Conservation (phyloP, 2,797 vertebrate genomes). For the Manis crassicaudata region DNA sequence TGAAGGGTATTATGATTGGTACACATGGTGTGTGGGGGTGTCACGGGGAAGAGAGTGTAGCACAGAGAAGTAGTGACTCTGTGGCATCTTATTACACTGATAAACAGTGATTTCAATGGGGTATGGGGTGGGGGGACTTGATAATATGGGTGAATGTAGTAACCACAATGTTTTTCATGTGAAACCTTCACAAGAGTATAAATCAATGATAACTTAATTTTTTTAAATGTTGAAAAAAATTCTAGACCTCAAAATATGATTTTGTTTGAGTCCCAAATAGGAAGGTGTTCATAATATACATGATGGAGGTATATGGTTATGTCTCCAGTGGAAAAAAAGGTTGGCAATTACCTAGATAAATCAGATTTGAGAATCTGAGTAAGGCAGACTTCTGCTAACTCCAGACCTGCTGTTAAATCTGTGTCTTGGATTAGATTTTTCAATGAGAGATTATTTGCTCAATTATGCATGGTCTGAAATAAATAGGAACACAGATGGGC, state of each 20-base stretch:
- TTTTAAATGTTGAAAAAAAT: neutral
- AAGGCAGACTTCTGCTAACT: neutral
- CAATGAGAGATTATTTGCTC: conserved; percentile 43
- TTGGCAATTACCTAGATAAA: neutral
- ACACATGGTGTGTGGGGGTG: too few species aligned
- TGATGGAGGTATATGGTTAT: neutral
- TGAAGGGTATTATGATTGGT: too few species aligned
- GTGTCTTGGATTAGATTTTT: conserved; percentile 20
- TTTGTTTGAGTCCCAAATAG: conserved; percentile 15
- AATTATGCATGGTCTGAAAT: neutral
- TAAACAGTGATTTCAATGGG: too few species aligned
- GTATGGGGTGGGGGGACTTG: too few species aligned
- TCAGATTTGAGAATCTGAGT: neutral
- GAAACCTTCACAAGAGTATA: too few species aligned
- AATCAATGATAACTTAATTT: too few species aligned
- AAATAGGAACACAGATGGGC: neutral
- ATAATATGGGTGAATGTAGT: too few species aligned
- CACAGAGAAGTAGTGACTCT: too few species aligned
- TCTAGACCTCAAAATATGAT: conserved; percentile 4
- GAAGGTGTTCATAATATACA: neutral
- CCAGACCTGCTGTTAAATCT: conserved; percentile 41
- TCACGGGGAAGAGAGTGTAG: too few species aligned
- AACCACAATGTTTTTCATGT: too few species aligned
- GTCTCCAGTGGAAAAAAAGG: neutral
- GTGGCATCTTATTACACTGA: too few species aligned